Percentiles rank a stretch among this genome's conserved stretches.
Conservation (phyloP, 2,113 vertebrate species). For the Cariama cristata region DNA sequence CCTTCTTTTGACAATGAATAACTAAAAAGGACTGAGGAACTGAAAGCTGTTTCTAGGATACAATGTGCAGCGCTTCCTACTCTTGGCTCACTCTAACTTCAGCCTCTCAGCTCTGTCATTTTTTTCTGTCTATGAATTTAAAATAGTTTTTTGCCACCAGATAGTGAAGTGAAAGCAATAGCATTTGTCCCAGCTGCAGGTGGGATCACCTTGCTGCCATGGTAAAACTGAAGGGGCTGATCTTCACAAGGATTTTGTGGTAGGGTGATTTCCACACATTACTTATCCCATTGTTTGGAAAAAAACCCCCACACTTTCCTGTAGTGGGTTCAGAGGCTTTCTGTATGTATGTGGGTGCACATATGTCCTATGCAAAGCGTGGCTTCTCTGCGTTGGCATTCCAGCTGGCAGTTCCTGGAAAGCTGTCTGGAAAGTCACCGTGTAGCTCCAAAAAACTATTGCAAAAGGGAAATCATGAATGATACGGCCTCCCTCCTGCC, state of each 20-base stretch:
- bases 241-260: neutral
- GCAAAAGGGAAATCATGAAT: neutral
- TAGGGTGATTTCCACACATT: neutral
- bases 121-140: conserved; percentile 56
- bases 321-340: neutral
- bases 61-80: conserved; percentile 47
- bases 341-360: neutral
- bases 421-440: neutral
- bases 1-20: conserved; percentile 29
- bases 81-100: conserved; percentile 59
- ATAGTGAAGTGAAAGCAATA: neutral
- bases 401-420: conserved; percentile 53
- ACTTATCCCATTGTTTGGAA: neutral
- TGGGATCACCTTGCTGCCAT: neutral
- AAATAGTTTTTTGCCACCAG: conserved; percentile 34
- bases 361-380: neutral
- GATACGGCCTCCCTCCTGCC: neutral
- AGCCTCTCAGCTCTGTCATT: conserved; percentile 50
- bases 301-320: neutral
- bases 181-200: neutral
- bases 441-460: neutral
- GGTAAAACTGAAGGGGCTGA: neutral
- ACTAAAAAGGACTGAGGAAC: neutral
- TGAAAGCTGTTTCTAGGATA: conserved; percentile 69
- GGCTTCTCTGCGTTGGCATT: neutral